phyloP scores from a whole-genome alignment of 1,140 invertebrate genomes.

The Cyphomyrmex costatus region DNA sequence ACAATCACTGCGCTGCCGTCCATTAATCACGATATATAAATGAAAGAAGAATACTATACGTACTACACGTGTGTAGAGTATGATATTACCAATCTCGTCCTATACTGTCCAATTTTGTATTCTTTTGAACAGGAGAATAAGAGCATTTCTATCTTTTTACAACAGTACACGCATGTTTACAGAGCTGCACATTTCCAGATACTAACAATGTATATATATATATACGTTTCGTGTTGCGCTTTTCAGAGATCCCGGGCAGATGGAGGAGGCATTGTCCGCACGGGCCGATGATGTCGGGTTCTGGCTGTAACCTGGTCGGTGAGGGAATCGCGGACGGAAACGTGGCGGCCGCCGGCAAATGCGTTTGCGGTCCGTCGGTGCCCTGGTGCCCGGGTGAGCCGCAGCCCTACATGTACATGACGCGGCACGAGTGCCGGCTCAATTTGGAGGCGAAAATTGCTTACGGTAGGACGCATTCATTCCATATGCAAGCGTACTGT shows the following conservation, averaged over 20 bases:
- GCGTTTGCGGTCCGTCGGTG: conserved; percentile 84
- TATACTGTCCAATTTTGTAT: background rate
- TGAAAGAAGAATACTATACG: background rate
- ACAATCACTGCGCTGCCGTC: background rate
- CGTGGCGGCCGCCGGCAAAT: conserved; percentile 78
- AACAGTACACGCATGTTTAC: background rate
- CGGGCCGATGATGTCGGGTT: conserved; percentile 80
- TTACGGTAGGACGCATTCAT: conserved; percentile 79
- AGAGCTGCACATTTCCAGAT: background rate
- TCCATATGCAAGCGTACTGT: conserved; percentile 25
- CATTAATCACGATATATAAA: conserved; percentile 25
- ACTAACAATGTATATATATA: too few relatives aligned
- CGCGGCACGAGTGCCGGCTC: conserved; percentile 83
- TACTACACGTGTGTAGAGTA: too few relatives aligned
- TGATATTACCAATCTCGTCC: too few relatives aligned
- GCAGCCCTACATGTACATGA: conserved; percentile 82
- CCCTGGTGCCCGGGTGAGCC: conserved; percentile 84
- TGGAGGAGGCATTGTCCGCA: conserved; percentile 83
- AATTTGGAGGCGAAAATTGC: conserved; percentile 85
- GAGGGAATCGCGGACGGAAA: conserved; percentile 76
- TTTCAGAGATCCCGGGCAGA: conserved; percentile 84
- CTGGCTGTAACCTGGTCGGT: conserved; percentile 84
- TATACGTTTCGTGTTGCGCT: conserved; percentile 12
- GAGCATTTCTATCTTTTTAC: background rate
- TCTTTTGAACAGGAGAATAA: background rate